These are phyloP conservation scores for Tachina fera DNA, from an alignment of 2,888 invertebrate genomes.

Conservation along the genomic window DNA sequence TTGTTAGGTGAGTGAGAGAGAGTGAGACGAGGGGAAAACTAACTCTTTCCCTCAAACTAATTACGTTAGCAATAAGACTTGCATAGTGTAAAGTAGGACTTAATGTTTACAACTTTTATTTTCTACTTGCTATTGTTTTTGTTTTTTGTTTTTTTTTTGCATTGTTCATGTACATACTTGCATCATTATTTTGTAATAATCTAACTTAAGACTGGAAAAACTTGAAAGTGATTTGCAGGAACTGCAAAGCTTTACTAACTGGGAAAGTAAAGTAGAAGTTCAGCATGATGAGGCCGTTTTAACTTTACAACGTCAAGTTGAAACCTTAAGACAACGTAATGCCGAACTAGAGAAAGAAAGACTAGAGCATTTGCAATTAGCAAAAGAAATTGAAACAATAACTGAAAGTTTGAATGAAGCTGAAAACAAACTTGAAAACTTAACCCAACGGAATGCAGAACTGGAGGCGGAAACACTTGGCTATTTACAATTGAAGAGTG, in stretches of 20 bases:
- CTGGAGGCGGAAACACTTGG: constrained; percentile 73
- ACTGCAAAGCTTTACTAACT: constrained; percentile 85
- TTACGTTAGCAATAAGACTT: too few relatives aligned
- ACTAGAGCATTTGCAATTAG: constrained; percentile 62
- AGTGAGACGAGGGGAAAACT: too few relatives aligned
- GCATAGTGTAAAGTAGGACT: too few relatives aligned
- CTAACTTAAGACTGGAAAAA: constrained; percentile 82
- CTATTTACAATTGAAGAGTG: constrained; percentile 67
- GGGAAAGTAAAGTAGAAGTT: constrained; percentile 84
- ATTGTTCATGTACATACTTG: constrained; percentile 20
- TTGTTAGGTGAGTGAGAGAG: too few relatives aligned
- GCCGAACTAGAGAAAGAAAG: constrained; percentile 73
- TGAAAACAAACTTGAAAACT: constrained; percentile 72
- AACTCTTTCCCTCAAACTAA: too few relatives aligned
- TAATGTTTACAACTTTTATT: neutral
- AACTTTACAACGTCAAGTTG: constrained; percentile 73
- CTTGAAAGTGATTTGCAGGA: constrained; percentile 84
- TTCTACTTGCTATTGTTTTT: neutral
- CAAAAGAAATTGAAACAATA: constrained; percentile 59
- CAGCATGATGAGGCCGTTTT: constrained; percentile 76
- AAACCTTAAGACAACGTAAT: constrained; percentile 72
- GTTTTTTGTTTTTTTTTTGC: constrained; percentile 9
- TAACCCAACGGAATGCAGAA: constrained; percentile 71
- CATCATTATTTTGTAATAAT: constrained; percentile 16
- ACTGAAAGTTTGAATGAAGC: constrained; percentile 65